phyloP scores from a whole-genome alignment of 2,113 vertebrate genomes.

The Campylomormyrus numenius region DNA sequence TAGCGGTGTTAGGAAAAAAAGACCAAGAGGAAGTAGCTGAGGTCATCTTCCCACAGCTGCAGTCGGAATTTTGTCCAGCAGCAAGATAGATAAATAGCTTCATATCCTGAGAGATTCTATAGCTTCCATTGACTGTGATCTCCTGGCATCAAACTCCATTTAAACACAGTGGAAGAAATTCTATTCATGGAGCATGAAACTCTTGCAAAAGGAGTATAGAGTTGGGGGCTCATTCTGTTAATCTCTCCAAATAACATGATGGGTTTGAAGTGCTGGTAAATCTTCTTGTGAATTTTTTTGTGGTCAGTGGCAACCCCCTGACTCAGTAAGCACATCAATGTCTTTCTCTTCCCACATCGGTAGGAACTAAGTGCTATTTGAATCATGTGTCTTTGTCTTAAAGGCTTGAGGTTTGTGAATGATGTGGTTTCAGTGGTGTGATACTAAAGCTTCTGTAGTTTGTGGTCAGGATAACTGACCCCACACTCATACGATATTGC shows the following conservation, averaged over 20 bases:
- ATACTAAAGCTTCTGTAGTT: background rate
- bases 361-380: background rate
- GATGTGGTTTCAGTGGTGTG: background rate
- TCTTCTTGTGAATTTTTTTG: background rate
- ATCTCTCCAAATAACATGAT: background rate
- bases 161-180: background rate
- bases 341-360: background rate
- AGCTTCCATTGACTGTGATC: background rate
- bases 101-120: background rate
- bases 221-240: background rate
- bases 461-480: background rate
- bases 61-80: background rate
- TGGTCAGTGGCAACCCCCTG: background rate
- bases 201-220: background rate
- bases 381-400: background rate
- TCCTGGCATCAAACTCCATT: background rate
- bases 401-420: background rate
- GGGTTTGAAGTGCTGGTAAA: background rate
- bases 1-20: background rate
- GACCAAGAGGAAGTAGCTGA: background rate
- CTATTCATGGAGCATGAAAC: background rate
- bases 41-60: conserved; percentile 9
- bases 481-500: background rate
- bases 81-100: background rate
- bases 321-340: background rate